phyloP scores from a whole-genome alignment of 2,888 invertebrate species.

The Melanotus villosus region DNA sequence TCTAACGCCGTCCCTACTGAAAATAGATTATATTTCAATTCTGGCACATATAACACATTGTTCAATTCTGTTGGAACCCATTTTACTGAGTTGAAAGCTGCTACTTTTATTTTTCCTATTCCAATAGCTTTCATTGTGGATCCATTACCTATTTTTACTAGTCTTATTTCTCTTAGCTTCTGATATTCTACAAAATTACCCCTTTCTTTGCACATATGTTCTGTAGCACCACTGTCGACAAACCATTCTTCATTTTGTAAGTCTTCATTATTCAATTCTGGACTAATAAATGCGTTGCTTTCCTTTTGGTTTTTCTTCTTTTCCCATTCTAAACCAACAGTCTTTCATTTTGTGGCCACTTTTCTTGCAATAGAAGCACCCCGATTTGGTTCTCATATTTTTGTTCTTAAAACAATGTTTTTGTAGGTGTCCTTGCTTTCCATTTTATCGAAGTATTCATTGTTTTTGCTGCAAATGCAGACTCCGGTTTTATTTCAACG shows the following conservation, averaged over 20 bases:
- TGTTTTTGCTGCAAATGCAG: conserved; percentile 9
- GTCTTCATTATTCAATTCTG: too few species aligned
- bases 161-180: neutral
- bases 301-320: too few species aligned
- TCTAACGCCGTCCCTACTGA: too few species aligned
- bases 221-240: conserved; percentile 50
- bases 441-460: conserved; percentile 32
- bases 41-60: too few species aligned
- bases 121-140: too few species aligned
- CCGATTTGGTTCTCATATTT: conserved; percentile 15
- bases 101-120: too few species aligned
- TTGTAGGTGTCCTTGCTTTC: conserved; percentile 46
- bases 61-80: too few species aligned
- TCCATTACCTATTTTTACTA: conserved; percentile 20
- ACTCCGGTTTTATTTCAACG: conserved; percentile 22
- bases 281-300: too few species aligned
- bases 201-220: conserved; percentile 47
- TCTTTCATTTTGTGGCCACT: conserved; percentile 20
- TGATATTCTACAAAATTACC: conserved; percentile 40
- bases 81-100: too few species aligned
- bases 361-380: conserved; percentile 22
- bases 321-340: conserved; percentile 1
- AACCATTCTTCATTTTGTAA: too few species aligned
- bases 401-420: conserved; percentile 42
- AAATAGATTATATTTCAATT: too few species aligned